Evolutionary conservation across 2,113 vertebrate genomes (phyloP), one percentile per base, ranked within the genome.

Genomic region (Tauraco erythrolophus): DNA sequence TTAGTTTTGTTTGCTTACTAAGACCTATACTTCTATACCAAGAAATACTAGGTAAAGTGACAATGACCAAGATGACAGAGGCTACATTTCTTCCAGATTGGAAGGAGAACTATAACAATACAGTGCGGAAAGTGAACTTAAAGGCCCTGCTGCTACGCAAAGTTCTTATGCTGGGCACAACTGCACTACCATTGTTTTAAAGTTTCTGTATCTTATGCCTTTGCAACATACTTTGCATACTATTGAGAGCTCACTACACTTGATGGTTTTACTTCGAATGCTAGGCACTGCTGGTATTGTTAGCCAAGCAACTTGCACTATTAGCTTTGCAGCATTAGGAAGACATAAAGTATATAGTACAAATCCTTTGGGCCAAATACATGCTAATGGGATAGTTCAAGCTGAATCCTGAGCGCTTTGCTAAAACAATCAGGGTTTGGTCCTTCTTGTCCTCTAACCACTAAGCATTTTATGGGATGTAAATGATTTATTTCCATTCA

Each of bases 401-500:
- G 68, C 46, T 53, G 66, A 80, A 76, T 74, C 50, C 43, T 64
- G 15, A 54, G 17, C 54, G 21, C 43, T 65, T 64, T 87, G 22
- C 57, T 54, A 13, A 69, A 87, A 64, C 48, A 76, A 43, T 92
- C 45, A 87, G 80, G 30, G 69, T 91, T 79, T 94, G 80, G 61
- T 66, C 48, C 53, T 84, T 82, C 58, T 76, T 92, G 54, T 84
- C 60, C 48, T 94, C 46, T 87, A 56, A 41, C 58, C 48, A 66
- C 58, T 77, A 41, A 77, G 75, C 84, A 56, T 89, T 92, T 68
- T 57, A 70, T 92, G 88, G 58, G 39, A 57, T 60, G 89, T 68
- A 93, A 94, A 88, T 93, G 33, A 66, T 72, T 92, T 96, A 54
- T 94, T 96, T 95, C 94, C 90, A 92, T 87, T 88, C 70, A 68